Evolutionary conservation across 2,888 invertebrate species (phyloP), one percentile per base, ranked within the genome.

Genomic region (Pseudococcus longispinus): DNA sequence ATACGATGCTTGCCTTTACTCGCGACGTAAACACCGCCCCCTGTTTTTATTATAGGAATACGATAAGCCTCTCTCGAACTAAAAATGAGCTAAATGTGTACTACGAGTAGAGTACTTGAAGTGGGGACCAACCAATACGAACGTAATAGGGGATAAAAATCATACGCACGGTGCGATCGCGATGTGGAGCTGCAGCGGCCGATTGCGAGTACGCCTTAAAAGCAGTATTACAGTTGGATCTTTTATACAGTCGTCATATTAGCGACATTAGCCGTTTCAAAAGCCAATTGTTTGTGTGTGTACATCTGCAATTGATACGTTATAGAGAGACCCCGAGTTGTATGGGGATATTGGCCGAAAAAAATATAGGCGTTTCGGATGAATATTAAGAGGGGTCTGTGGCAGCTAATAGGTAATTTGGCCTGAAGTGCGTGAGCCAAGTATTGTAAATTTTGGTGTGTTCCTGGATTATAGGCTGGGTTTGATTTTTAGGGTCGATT

Each of bases 261-360:
- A 80, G 77, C 77, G 77, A 80, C 77, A 80, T 80, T 80, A 80
- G 42, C 20, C 18, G 11, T 37, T 80, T 80, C 77, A 80, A 80
- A 80, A 80, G 77, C 42, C 77, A 80, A 80, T 80, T 80, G 77
- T 80, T 80, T 26, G 9, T 55, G 15, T 83, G 51, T 84, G 32
- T 29, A 85, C 86, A 80, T 77, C 80, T 86, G 86, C 86, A 86
- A 86, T 86, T 86, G 86, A 86, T 86, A 86, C 77, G 86, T 80
- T 44, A 86, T 80, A 51, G 86, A 86, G 55, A 86, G 37, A 42
- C 23, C 70, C 20, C 13, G 26, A 77, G 1, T n/a, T n/a, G n/a
- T n/a, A 37, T 6, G 37, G 42, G 1, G 11, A 42, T 80, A 80
- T 80, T 20, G 77, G 20, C 37, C 77, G 9, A 80, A 80, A 70